Evolutionary conservation across 2,113 vertebrate genomes (phyloP).

Genomic region (Cathartes aura): DNA sequence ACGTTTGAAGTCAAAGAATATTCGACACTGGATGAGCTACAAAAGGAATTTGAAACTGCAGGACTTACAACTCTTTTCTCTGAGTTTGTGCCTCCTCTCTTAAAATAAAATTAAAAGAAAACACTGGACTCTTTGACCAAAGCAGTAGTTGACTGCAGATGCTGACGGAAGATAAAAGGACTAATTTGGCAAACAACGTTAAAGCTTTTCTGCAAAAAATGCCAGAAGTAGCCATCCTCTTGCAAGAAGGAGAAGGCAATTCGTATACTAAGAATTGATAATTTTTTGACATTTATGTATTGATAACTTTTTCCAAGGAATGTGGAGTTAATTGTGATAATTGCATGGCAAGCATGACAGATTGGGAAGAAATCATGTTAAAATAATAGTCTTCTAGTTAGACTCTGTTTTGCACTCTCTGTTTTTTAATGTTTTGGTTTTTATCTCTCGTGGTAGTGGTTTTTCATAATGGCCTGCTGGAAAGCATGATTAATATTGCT

Average conservation of each 20-base stretch:
- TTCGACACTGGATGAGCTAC: slow-evolving; percentile 77
- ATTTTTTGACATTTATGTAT: background rate
- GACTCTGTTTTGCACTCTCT: background rate
- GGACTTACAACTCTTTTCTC: slow-evolving; percentile 77
- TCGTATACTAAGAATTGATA: background rate
- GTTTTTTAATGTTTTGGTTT: background rate
- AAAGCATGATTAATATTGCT: background rate
- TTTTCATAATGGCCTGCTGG: background rate
- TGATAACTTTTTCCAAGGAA: slow-evolving; percentile 6
- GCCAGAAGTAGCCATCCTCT: background rate
- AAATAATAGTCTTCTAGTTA: slow-evolving; percentile 21
- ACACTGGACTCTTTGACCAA: background rate
- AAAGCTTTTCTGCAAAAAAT: slow-evolving; percentile 26
- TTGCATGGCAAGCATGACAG: slow-evolving; percentile 24
- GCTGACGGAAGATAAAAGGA: background rate
- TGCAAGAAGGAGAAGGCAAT: background rate
- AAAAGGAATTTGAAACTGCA: slow-evolving; percentile 81
- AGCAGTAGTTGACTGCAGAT: background rate
- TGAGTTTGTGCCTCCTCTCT: slow-evolving; percentile 74
- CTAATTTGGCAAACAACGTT: background rate
- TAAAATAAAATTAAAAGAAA: slow-evolving; percentile 60
- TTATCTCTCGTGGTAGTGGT: background rate
- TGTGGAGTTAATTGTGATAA: background rate
- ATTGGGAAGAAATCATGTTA: background rate
- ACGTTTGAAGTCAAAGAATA: slow-evolving; percentile 85